Conservation (phyloP, 2,113 vertebrate genomes). For the Hemibagrus wyckioides region DNA sequence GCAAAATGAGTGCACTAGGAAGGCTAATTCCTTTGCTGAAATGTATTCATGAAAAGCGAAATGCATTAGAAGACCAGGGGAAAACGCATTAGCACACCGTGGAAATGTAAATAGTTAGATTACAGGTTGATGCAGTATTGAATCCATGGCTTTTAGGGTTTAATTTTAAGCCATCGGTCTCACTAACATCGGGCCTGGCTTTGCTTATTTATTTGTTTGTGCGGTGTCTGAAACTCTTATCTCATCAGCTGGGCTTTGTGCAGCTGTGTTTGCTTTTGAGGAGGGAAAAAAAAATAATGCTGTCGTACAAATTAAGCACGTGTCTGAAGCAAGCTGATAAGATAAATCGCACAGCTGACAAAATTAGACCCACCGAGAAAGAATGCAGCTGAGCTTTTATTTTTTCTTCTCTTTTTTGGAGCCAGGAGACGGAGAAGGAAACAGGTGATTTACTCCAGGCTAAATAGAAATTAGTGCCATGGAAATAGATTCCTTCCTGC, state of each 20-base stretch:
- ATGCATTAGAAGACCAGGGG: not conserved
- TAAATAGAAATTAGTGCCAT: constrained; percentile 10
- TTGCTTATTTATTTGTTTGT: constrained; percentile 36
- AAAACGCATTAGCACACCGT: not conserved
- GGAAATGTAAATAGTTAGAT: constrained; percentile 18
- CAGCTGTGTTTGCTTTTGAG: constrained; percentile 58
- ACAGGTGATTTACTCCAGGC: constrained; percentile 14
- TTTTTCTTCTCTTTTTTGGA: too few relatives aligned
- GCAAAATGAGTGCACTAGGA: not conserved
- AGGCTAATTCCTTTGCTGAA: not conserved
- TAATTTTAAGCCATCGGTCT: constrained; percentile 3
- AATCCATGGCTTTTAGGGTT: not conserved
- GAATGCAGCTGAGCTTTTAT: constrained; percentile 18
- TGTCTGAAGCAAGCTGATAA: constrained; percentile 49
- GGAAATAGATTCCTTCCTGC: constrained; percentile 16
- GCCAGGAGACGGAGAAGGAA: not conserved
- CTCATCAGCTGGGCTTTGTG: constrained; percentile 50
- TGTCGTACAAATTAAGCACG: constrained; percentile 42
- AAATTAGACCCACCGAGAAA: constrained; percentile 30
- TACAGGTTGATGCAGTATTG: constrained; percentile 14
- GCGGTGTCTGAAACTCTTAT: constrained; percentile 22
- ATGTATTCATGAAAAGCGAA: not conserved
- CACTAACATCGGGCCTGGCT: constrained; percentile 18
- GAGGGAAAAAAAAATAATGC: constrained; percentile 48
- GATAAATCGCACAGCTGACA: constrained; percentile 42